A percentile compares a stretch with the other conserved stretches of the same genome.
These are phyloP conservation scores for Amphiura filiformis DNA, from an alignment of 35 echinoderm and acorn worm species.

Conservation along the genomic window DNA sequence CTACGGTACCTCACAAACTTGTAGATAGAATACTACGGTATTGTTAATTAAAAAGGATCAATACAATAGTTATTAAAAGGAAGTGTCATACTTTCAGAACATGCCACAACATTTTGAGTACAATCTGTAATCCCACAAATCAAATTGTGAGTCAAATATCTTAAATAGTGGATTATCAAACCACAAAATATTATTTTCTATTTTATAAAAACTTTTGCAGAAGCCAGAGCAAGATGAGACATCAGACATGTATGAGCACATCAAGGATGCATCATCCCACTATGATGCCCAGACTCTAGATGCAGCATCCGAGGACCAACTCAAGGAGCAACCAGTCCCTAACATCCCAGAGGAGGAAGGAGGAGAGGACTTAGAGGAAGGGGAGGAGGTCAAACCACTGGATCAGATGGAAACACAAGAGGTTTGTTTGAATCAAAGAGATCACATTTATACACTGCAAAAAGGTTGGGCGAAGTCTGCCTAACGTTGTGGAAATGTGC, in stretches of 20 bases:
- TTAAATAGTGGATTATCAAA: too few species aligned
- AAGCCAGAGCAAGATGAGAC: conserved; percentile 28
- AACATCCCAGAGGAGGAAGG: conserved; percentile 48
- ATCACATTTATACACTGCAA: background rate
- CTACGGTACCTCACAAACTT: too few species aligned
- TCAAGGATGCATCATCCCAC: conserved; percentile 63
- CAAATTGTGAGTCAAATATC: too few species aligned
- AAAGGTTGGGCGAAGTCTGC: background rate
- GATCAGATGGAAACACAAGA: too few species aligned
- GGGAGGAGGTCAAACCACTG: conserved; percentile 21
- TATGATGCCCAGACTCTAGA: conserved; percentile 85
- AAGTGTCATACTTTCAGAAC: too few species aligned
- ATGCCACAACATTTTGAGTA: too few species aligned
- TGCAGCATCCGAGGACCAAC: conserved; percentile 86
- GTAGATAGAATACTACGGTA: too few species aligned
- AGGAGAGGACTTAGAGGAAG: conserved; percentile 29
- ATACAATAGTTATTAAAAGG: too few species aligned
- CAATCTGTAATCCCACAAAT: too few species aligned
- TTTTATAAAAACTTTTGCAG: background rate
- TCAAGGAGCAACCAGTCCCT: conserved; percentile 57
- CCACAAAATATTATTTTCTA: too few species aligned
- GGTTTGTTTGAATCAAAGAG: background rate
- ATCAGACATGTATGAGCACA: conserved; percentile 87
- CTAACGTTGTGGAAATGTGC: too few species aligned
- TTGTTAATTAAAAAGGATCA: too few species aligned